These are phyloP conservation scores for Corythaeola cristata DNA, from an alignment of 2,113 vertebrate genomes.

Conservation along the genomic window DNA sequence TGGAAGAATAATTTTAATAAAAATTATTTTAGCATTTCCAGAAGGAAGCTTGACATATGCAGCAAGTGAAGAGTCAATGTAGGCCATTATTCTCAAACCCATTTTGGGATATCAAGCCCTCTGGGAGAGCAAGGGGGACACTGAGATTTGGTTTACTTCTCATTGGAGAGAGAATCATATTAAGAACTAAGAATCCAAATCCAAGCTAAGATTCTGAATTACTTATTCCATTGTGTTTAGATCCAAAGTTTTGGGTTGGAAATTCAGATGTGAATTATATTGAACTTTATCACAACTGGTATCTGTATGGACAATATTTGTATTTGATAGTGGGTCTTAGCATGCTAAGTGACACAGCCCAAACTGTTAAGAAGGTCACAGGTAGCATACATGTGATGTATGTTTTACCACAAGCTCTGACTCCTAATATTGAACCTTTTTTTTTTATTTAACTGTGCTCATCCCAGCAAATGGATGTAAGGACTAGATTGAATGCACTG, in stretches of 20 bases:
- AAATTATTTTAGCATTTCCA: not conserved
- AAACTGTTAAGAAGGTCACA: not conserved
- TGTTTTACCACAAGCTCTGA: not conserved
- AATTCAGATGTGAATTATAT: not conserved
- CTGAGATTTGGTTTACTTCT: not conserved
- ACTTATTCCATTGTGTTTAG: not conserved
- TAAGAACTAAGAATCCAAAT: not conserved
- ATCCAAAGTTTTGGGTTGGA: not conserved
- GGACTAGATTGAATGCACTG: not conserved
- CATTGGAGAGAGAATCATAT: not conserved
- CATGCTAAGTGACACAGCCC: not conserved
- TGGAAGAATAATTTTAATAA: not conserved
- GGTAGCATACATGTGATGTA: not conserved
- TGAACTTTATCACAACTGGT: not conserved
- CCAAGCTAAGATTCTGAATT: not conserved
- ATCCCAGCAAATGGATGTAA: not conserved
- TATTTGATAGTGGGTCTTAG: not conserved
- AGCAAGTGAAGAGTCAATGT: not conserved
- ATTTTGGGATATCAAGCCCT: not conserved
- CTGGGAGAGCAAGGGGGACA: not conserved
- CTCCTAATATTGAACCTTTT: not conserved
- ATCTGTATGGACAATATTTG: not conserved
- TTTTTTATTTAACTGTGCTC: not conserved
- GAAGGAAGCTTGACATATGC: not conserved
- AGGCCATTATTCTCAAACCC: not conserved